A percentile compares a stretch with the other conserved stretches of the same genome.
Conservation (phyloP, 2,888 invertebrate species). For the Chironomus tentans region DNA sequence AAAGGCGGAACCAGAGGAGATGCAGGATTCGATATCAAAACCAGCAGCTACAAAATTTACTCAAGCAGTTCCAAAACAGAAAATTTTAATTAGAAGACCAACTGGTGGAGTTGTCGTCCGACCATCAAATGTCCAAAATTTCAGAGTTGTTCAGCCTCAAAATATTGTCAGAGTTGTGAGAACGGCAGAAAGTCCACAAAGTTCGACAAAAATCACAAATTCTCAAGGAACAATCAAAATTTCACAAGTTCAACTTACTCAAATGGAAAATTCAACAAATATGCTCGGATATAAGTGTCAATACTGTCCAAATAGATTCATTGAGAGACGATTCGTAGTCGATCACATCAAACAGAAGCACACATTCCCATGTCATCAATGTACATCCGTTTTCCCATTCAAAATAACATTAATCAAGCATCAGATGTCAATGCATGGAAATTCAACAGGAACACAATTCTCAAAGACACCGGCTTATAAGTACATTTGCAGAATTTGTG, state of each 20-base stretch:
- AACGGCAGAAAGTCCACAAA: background rate
- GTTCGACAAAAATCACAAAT: background rate
- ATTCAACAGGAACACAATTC: background rate
- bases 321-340: background rate
- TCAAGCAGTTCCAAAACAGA: background rate
- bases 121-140: background rate
- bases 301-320: background rate
- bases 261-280: background rate
- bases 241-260: background rate
- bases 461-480: background rate
- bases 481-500: background rate
- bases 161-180: background rate
- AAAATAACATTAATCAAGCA: background rate
- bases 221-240: background rate
- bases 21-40: background rate
- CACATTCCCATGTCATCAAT: background rate
- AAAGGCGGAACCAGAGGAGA: background rate
- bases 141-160: background rate
- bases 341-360: background rate
- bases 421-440: background rate
- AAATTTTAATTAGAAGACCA: background rate
- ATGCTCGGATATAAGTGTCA: background rate
- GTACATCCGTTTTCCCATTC: background rate
- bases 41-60: background rate
- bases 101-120: background rate